Percentiles rank a stretch among this genome's conserved stretches.
These are phyloP conservation scores for Aythya baeri DNA, from an alignment of 2,113 vertebrate species.

Conservation along the genomic window DNA sequence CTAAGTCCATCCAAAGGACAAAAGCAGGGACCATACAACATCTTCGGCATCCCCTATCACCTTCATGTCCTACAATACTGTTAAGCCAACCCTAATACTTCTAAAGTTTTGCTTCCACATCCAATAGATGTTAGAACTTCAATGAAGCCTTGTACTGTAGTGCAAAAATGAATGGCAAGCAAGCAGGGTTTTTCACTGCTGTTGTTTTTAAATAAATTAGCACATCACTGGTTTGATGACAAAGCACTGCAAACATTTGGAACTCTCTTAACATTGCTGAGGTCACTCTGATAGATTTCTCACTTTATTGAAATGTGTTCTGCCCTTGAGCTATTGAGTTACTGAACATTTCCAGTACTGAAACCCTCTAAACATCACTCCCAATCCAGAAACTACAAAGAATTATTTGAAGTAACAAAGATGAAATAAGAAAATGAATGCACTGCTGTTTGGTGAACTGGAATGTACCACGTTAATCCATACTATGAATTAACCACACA, in stretches of 20 bases:
- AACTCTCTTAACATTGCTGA: background rate
- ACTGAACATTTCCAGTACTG: background rate
- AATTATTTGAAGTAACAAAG: background rate
- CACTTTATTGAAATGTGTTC: background rate
- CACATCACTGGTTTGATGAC: background rate
- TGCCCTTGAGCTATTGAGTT: background rate
- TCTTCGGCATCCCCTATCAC: background rate
- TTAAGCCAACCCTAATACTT: background rate
- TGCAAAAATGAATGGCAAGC: background rate
- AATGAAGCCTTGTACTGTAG: background rate
- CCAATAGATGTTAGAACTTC: background rate
- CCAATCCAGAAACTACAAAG: background rate
- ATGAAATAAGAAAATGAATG: background rate
- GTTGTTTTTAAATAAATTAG: background rate
- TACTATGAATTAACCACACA: background rate
- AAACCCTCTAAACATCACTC: background rate
- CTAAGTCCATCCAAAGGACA: slow-evolving; percentile 7
- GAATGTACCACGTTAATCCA: background rate
- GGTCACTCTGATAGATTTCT: background rate
- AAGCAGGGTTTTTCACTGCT: background rate
- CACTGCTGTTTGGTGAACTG: background rate
- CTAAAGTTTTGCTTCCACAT: background rate
- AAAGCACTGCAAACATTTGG: background rate
- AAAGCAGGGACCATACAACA: background rate
- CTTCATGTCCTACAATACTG: background rate